These are phyloP conservation scores for Pterocles burchelli DNA, from an alignment of 2,113 vertebrate species.

Conservation along the genomic window DNA sequence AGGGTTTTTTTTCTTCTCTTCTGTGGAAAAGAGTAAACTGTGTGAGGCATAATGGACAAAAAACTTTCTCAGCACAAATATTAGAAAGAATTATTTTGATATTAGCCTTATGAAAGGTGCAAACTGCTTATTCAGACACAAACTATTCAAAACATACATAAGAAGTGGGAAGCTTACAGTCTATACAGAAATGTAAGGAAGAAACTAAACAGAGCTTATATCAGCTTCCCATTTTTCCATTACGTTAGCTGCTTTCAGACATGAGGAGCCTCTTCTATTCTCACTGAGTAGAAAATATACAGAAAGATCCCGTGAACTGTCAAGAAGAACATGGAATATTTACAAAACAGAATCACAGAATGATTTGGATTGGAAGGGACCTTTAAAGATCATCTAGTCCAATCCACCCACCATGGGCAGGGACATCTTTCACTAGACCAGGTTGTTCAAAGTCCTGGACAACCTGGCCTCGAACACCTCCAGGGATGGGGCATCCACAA, in stretches of 20 bases:
- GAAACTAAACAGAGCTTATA: not conserved
- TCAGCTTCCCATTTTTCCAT: not conserved
- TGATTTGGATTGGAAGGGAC: not conserved
- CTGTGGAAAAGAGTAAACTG: not conserved
- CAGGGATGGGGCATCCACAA: not conserved
- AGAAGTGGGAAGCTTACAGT: not conserved
- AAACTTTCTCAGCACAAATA: not conserved
- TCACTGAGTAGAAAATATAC: not conserved
- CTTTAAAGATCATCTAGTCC: not conserved
- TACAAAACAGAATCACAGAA: not conserved
- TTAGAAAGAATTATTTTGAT: not conserved
- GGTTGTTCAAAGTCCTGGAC: not conserved
- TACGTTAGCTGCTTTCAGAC: not conserved
- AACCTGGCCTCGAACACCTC: not conserved
- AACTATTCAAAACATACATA: not conserved
- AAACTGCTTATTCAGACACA: not conserved
- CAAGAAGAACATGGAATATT: not conserved
- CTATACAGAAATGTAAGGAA: not conserved
- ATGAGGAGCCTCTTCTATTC: not conserved
- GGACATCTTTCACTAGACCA: not conserved
- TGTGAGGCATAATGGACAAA: not conserved
- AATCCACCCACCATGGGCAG: fast-evolving
- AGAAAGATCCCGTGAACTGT: not conserved
- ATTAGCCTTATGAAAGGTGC: not conserved
- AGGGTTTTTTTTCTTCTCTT: not conserved